Conservation (phyloP, 2,113 vertebrate genomes). For the Gnathonemus longibarbis region DNA sequence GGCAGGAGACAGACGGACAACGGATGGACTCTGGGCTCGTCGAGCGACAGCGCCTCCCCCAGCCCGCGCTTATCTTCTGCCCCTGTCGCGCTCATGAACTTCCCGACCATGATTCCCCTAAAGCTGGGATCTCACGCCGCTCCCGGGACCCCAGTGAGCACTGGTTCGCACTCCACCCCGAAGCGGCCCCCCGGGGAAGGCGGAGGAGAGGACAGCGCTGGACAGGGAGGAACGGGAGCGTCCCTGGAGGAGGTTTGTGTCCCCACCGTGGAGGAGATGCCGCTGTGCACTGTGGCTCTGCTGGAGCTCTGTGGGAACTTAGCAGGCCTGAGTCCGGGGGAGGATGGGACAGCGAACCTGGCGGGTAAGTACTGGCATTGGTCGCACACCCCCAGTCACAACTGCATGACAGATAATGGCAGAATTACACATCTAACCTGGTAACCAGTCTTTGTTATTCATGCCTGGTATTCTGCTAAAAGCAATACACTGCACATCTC, state of each 20-base stretch:
- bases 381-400: background rate
- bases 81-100: background rate
- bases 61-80: background rate
- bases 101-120: background rate
- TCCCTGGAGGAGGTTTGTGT: background rate
- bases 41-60: background rate
- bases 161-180: background rate
- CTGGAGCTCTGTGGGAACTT: constrained; percentile 50
- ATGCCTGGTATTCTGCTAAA: background rate
- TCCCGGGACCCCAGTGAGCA: background rate
- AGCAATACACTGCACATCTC: background rate
- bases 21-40: background rate
- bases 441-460: background rate
- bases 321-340: constrained; percentile 36
- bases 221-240: constrained; percentile 20
- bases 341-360: constrained; percentile 40
- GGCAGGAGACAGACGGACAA: constrained; percentile 17
- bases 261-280: constrained; percentile 35
- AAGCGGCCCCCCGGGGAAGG: constrained; percentile 34
- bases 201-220: constrained; percentile 35
- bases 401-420: background rate
- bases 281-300: constrained; percentile 45
- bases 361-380: constrained; percentile 42
- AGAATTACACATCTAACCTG: background rate
- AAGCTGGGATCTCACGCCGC: background rate